A percentile compares a stretch with the other conserved stretches of the same genome.
These are phyloP conservation scores for Caenorhabditis wallacei DNA, from an alignment of 2,888 invertebrate genomes.

Conservation along the genomic window DNA sequence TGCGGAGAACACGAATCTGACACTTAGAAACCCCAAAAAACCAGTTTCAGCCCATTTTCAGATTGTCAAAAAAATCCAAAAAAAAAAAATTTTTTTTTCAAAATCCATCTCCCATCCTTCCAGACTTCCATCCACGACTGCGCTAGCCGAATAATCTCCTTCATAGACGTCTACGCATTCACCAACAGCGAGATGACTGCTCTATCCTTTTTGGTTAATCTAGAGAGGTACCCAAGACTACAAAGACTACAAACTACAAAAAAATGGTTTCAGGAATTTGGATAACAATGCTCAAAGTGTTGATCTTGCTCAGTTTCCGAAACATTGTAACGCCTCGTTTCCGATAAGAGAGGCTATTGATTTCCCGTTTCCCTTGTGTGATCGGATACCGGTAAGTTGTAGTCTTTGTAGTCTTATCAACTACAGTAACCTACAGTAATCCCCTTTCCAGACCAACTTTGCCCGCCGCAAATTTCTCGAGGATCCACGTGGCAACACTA, in stretches of 20 bases:
- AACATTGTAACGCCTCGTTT: constrained; percentile 15
- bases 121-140: constrained; percentile 44
- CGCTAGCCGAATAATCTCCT: constrained; percentile 18
- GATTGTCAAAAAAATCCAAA: no score
- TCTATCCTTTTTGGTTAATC: constrained; percentile 34
- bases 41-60: no score
- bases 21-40: no score
- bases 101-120: no score
- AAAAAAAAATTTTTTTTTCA: no score
- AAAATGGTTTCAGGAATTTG: constrained; percentile 33
- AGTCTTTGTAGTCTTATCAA: no score
- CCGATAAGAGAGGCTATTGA: constrained; percentile 24
- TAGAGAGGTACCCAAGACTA: constrained; percentile 21
- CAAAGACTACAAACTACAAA: neutral
- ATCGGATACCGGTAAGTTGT: constrained; percentile 38
- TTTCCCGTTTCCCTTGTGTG: constrained; percentile 51
- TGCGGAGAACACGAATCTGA: no score
- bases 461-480: constrained; percentile 12
- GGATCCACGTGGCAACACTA: constrained; percentile 31
- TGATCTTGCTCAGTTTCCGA: neutral
- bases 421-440: neutral
- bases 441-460: neutral
- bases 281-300: constrained; percentile 24
- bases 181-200: constrained; percentile 10
- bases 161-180: constrained; percentile 29